Evolutionary conservation across 2,888 invertebrate species (phyloP).

Genomic region (Campoplex capitator): DNA sequence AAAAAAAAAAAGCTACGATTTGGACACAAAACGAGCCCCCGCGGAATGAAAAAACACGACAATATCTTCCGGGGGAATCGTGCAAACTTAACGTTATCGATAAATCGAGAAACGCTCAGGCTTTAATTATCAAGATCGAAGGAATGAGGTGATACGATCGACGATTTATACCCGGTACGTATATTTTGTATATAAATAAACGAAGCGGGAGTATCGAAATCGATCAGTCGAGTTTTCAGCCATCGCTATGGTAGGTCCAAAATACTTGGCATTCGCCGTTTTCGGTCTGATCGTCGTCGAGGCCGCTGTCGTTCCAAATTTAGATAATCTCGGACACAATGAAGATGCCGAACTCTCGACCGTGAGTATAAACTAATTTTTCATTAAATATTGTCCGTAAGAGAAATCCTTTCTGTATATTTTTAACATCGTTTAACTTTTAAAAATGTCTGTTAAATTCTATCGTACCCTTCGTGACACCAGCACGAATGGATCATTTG

Average conservation of each 20-base stretch:
- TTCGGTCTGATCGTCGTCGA: conserved; percentile 15
- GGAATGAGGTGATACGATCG: conserved; percentile 17
- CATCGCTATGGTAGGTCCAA: conserved; percentile 33
- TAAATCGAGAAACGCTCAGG: not conserved
- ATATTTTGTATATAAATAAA: conserved; percentile 54
- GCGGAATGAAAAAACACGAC: not conserved
- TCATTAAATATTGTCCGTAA: not conserved
- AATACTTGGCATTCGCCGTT: conserved; percentile 27
- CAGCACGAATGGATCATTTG: not conserved
- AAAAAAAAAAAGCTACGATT: not conserved
- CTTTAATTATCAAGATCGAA: conserved; percentile 23
- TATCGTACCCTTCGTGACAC: not conserved
- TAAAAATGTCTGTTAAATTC: too few species aligned
- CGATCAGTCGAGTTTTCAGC: conserved; percentile 31
- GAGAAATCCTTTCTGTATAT: not conserved
- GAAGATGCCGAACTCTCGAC: conserved; percentile 60
- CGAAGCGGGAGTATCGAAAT: not conserved
- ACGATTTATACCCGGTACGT: not conserved
- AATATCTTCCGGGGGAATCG: conserved; percentile 1
- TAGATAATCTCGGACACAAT: not conserved
- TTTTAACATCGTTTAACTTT: not conserved
- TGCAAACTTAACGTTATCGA: conserved; percentile 30
- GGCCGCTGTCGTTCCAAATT: not conserved
- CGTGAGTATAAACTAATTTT: conserved; percentile 47
- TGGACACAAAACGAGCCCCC: not conserved